phyloP scores from a whole-genome alignment of 2,113 vertebrate genomes.

The Megalops atlanticus region DNA sequence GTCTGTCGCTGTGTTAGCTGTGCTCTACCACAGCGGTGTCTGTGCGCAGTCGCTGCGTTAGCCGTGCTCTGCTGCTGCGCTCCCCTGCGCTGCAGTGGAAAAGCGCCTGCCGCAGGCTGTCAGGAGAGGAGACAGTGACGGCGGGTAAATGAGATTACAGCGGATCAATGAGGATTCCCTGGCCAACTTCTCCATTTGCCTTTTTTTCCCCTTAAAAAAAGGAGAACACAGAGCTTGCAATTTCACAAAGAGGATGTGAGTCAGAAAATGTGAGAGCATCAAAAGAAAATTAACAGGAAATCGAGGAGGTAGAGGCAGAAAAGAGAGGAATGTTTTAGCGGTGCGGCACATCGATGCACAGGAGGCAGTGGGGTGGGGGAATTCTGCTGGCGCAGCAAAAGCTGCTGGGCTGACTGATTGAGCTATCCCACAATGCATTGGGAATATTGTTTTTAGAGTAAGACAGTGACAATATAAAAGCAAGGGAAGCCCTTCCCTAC shows the following conservation, averaged over 20 bases:
- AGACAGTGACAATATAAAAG: too few relatives aligned
- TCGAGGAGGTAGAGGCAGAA: neutral
- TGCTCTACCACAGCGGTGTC: too few relatives aligned
- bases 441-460: too few relatives aligned
- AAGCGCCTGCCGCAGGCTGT: neutral
- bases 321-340: neutral
- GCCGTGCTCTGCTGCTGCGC: too few relatives aligned
- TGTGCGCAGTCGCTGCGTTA: too few relatives aligned
- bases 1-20: too few relatives aligned
- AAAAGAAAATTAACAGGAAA: constrained; percentile 32
- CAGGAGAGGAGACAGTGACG: constrained; percentile 15
- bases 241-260: constrained; percentile 29
- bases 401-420: too few relatives aligned
- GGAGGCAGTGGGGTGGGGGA: too few relatives aligned
- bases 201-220: constrained; percentile 23
- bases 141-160: constrained; percentile 41
- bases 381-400: too few relatives aligned
- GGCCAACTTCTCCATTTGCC: constrained; percentile 44
- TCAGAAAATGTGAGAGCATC: constrained; percentile 31
- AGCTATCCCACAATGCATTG: too few relatives aligned
- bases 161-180: constrained; percentile 41
- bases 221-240: constrained; percentile 23
- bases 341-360: too few relatives aligned
- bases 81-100: neutral
- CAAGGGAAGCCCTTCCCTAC: too few relatives aligned